Evolutionary conservation across 2,888 invertebrate species (phyloP), one percentile per base, ranked within the genome.

Genomic region (Thumatha senex): DNA sequence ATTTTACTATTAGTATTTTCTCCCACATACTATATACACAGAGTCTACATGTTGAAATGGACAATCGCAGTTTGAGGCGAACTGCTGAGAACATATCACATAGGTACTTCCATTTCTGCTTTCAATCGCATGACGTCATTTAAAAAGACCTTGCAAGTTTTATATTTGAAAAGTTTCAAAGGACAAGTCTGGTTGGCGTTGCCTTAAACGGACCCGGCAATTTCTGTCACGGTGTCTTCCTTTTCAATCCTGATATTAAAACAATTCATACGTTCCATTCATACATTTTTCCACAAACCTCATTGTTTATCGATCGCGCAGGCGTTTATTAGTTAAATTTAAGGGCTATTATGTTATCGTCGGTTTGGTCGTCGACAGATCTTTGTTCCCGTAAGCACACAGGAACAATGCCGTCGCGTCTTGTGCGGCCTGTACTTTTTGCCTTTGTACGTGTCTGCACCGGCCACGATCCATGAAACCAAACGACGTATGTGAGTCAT

Each of bases 341-440:
- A 75, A 72, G 70, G 64, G 67, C 67, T 61, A 74, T 76, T 74
- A 76, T 70, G 67, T 63, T 72, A 72, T 70, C 73, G 75, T 36
- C 54, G 52, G 59, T 66, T 70, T 77, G 70, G 69, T 70, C 63
- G 64, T 58, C 64, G 57, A 63, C 58, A 69, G 66, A 71, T 72
- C 71, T 71, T 72, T 72, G 66, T 73, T 72, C 72, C 65, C 59
- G 70, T 72, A 63, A 66, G 63, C 48, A 72, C 67, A 69, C 70
- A 73, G 73, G 73, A 64, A 81, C 81, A 81, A 80, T 80, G 72
- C 70, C 62, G 53, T 47, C 57, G 56, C 82, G 74, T 72, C 80
- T 78, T 82, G 82, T 82, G 82, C 70, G 80, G 80, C 69, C 81
- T 55, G 63, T 46, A 71, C 75, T 76, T 85, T 86, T 86, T 86